Percentiles rank a stretch among this genome's conserved stretches.
These are phyloP conservation scores for Okapia johnstoni DNA, from an alignment of 2,113 vertebrate species.

Conservation along the genomic window DNA sequence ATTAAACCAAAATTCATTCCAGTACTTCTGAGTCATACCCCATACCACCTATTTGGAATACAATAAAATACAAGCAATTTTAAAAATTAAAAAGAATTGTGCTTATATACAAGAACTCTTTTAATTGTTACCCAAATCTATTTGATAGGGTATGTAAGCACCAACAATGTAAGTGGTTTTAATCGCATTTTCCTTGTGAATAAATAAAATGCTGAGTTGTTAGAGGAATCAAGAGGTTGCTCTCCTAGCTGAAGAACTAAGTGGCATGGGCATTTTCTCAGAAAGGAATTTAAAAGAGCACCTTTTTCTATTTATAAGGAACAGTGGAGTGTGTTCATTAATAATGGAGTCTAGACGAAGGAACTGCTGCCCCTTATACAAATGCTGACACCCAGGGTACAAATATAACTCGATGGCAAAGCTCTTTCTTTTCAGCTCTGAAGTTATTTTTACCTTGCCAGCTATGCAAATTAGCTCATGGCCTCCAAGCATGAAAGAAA, in stretches of 20 bases:
- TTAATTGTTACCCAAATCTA: background rate
- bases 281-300: background rate
- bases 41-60: slow-evolving; percentile 44
- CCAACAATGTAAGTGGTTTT: background rate
- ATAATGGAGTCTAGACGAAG: background rate
- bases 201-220: background rate
- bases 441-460: slow-evolving; percentile 62
- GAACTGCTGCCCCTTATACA: background rate
- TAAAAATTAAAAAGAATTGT: slow-evolving; percentile 62
- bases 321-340: background rate
- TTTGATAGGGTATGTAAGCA: background rate
- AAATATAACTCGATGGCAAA: background rate
- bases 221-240: background rate
- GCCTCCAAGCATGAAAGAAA: slow-evolving; percentile 49
- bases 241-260: background rate
- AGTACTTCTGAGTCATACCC: slow-evolving; percentile 55
- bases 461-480: slow-evolving; percentile 39
- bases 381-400: background rate
- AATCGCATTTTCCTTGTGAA: slow-evolving; percentile 20
- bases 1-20: slow-evolving; percentile 57
- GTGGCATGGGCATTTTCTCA: background rate
- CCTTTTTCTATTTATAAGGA: background rate
- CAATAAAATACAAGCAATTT: slow-evolving; percentile 41
- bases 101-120: background rate
- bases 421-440: slow-evolving; percentile 24